Base-by-base conservation (phyloP, 2,888 invertebrate species). In the Nomada hirtipes region DNA sequence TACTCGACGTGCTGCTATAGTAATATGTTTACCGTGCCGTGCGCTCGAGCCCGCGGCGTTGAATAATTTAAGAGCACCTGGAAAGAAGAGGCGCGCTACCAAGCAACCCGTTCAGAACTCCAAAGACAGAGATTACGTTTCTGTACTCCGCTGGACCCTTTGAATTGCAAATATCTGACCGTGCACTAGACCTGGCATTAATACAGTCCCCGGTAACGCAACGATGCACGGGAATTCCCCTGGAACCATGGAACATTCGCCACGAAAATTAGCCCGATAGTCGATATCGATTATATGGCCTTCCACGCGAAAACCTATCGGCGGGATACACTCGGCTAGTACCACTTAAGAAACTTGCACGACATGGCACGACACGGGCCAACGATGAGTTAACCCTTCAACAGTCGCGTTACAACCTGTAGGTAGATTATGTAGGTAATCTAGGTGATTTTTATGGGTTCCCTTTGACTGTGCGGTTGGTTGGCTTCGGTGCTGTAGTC, bases 81-180 rank as follows among this genome's bases (percentile, higher is more conserved):
- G 36, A 76, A 65, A 76, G 59, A 76, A 77, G 44, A 53, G 44
- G 4, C 61, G 7, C 42, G 29, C 63, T 18, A 13, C 11, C 47
- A 26, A 44, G 13, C 42, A 26, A 47, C 67, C 36, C 36, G 23
- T 78, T 67, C 78, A 67, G 53, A 78, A 67, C 67, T 60, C 60
- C 47, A 47, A 78, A 67, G 77, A 78, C 67, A 78, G 78, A 78
- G 78, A 78, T 78, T 78, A 78, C 60, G 53, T 78, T 77, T 53
- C 67, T 23, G 15, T 29, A 78, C 59, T 76, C n/a, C 29, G 26
- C 15, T n/a, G 77, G 65, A 77, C 59, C 52, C 23, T 78, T 77
- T 77, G 78, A 78, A 78, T 78, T 77, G 78, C 77, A 77, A 78
- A 78, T 78, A 53, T 44, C 52, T 23, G 11, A 13, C 11, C 42